Evolutionary conservation across 2,888 invertebrate species (phyloP), one percentile per base, ranked within the genome.

Genomic region (Rhogogaster chlorosoma): DNA sequence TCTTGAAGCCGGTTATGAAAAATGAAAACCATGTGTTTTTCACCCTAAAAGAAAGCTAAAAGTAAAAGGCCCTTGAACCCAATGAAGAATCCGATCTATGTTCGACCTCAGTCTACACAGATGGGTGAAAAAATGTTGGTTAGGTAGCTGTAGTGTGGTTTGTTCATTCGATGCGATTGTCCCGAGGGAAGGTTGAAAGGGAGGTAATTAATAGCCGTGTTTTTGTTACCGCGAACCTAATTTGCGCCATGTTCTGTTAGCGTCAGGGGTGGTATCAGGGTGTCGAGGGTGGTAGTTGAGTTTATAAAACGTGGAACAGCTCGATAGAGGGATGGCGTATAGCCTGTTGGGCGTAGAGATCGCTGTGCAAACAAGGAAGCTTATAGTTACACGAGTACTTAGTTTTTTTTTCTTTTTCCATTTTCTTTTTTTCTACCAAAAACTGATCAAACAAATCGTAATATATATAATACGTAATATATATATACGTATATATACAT

Each of bases 161-260:
- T 78, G 78, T 77, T 80, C 61, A 32, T 61, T 61, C 61, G 80
- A 80, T 80, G 49, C 80, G 61, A 57, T 61, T 61, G 80, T 80
- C 80, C 80, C 38, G 57, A 29, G 80, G 80, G 80, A 38, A 49
- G 57, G 80, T 38, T 36, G 36, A 22, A 36, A 61, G 80, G 61
- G 36, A 49, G 38, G 80, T 80, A 61, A 80, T 80, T 80, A 80
- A 80, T 80, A 80, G 80, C 80, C 80, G 57, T 80, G 61, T 80
- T 80, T 80, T 80, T 80, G 80, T 38, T 80, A 80, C 80, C 80
- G 38, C 80, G 38, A 80, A 80, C 80, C 80, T 80, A 80, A 80
- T 80, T 80, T 80, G 61, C 57, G 38, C 80, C 80, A 80, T 80
- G 80, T 80, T 80, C 61, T 49, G 80, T 80, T 61, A 61, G 38